Evolutionary conservation across 2,797 vertebrate genomes (phyloP).

Genomic region (Schizopygopsis pylzovi): DNA sequence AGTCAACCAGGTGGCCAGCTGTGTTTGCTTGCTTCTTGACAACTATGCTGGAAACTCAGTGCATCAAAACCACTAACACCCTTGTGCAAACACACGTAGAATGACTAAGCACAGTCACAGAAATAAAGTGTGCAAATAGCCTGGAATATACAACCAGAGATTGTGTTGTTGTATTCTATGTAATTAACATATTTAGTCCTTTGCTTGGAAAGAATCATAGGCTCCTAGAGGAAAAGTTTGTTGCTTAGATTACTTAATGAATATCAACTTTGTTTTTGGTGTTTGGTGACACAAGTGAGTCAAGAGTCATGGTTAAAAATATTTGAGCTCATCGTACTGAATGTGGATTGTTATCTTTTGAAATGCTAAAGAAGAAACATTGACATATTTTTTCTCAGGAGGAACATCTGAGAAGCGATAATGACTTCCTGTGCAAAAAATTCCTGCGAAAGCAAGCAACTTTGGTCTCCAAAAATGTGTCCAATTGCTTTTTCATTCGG

Average conservation of each 20-base stretch:
- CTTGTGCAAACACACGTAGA: slow-evolving; percentile 38
- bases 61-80: slow-evolving; percentile 39
- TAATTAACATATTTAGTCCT: background rate
- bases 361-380: background rate
- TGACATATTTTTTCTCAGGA: background rate
- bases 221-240: background rate
- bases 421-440: background rate
- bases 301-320: background rate
- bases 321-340: background rate
- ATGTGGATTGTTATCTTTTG: background rate
- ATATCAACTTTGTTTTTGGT: background rate
- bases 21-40: slow-evolving; percentile 65
- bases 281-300: background rate
- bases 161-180: background rate
- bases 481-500: background rate
- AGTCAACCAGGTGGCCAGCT: slow-evolving; percentile 71
- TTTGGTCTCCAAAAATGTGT: background rate
- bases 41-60: slow-evolving; percentile 39
- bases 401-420: background rate
- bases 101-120: slow-evolving; percentile 2
- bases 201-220: background rate
- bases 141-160: background rate
- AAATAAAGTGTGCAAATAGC: slow-evolving; percentile 12
- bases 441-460: background rate
- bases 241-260: background rate